Conservation (phyloP, 2,797 vertebrate genomes). For the Nannoperca australis region DNA sequence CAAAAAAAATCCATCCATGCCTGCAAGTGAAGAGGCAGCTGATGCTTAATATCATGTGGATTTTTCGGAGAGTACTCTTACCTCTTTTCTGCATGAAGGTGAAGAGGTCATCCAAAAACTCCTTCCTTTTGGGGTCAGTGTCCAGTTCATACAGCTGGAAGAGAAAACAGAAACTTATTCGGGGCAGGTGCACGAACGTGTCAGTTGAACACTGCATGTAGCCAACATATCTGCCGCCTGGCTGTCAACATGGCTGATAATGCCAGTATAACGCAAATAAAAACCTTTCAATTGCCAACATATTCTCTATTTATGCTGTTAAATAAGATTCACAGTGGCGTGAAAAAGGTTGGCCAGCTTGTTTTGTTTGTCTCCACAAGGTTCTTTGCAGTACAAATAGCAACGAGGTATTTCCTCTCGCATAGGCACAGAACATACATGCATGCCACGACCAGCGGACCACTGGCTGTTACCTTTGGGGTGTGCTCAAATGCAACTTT, state of each 20-base stretch:
- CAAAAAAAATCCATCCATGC: not conserved
- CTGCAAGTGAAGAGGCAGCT: not conserved
- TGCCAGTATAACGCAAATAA: not conserved
- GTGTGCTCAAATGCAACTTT: not conserved
- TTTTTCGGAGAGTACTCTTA: slow-evolving; percentile 46
- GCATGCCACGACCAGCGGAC: slow-evolving; percentile 1
- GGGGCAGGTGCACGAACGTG: not conserved
- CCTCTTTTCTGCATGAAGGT: slow-evolving; percentile 98
- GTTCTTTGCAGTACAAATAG: not conserved
- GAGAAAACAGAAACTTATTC: slow-evolving; percentile 33
- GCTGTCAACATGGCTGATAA: not conserved
- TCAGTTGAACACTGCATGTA: not conserved
- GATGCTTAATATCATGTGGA: not conserved
- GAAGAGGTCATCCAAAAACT: slow-evolving; percentile 96
- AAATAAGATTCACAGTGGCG: not conserved
- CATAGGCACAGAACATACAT: not conserved
- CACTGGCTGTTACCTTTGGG: not conserved
- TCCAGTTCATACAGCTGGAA: slow-evolving; percentile 94
- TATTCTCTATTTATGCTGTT: not conserved
- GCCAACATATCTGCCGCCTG: too few species aligned
- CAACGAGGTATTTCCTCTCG: not conserved
- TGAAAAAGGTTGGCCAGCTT: rapidly evolving
- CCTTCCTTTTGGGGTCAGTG: slow-evolving; percentile 94
- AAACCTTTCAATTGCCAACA: not conserved
- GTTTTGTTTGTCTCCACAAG: not conserved